Evolutionary conservation across 2,113 vertebrate genomes (phyloP), one percentile per base, ranked within the genome.

Genomic region (Cinclus mexicanus): DNA sequence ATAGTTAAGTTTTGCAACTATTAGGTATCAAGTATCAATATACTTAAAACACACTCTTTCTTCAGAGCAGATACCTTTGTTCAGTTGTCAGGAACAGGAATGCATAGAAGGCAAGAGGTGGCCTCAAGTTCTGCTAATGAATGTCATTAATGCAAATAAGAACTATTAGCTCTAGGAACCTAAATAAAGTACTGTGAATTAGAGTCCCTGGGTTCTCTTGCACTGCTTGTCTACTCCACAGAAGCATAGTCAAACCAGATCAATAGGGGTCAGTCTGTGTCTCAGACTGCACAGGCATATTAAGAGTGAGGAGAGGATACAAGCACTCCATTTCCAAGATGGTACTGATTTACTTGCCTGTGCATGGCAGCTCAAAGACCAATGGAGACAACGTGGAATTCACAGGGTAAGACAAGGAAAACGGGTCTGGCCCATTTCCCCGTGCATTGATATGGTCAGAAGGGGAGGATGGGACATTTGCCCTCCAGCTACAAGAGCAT

Each of bases 1-100:
- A 84, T 67, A 78, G 70, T 94, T 96, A 97, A 97, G 93, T 97
- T 97, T 95, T 96, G 92, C 67, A 87, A 96, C 94, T 96, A 69
- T 70, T 83, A 93, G 94, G 78, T 70, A 82, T 79, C 74, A 95
- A 92, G 93, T 97, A 95, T 93, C 95, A 97, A 91, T 64, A 88
- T 22, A 77, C 78, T 95, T 86, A 84, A 81, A 86, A 14, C 28
- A 14, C 28, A 86, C 47, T 44, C 61, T 78, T 64, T 71, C 68
- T 81, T 60, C 81, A 94, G 67, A 86, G 78, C 76, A 89, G 80
- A 85, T 14, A 53, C 39, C 52, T 92, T 74, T 63, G 47, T 75
- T 69, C 53, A 0, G 3, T 49, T 81, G 26, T 92, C 67, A 88
- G 42, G 67, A 61, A 6, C 11, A 46, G 35, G 49, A 91, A 70